A percentile compares a stretch with the other conserved stretches of the same genome.
Conservation (phyloP, 2,888 invertebrate species). For the Diplazon laetatorius region DNA sequence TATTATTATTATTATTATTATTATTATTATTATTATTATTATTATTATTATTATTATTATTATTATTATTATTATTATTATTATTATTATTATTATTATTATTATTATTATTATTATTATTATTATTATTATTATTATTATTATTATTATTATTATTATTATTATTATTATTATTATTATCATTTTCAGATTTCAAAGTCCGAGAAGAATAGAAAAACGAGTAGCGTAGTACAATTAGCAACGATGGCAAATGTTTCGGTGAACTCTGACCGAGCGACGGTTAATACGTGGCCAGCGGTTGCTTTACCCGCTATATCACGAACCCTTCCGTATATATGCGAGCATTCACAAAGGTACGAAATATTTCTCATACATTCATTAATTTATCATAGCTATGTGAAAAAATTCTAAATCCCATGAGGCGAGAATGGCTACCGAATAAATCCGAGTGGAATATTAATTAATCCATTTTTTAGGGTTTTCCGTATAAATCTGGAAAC, state of each 20-base stretch:
- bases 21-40: no score
- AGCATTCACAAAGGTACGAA: conserved; percentile 72
- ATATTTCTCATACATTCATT: neutral
- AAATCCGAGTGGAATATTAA: no score
- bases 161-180: neutral
- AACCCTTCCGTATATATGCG: conserved; percentile 78
- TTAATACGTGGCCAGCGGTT: conserved; percentile 86
- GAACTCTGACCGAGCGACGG: conserved; percentile 76
- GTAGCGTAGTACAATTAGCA: conserved; percentile 60
- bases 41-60: no score
- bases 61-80: no score
- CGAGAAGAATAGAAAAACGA: conserved; percentile 67
- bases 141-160: neutral
- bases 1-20: no score
- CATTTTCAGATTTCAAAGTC: conserved; percentile 71
- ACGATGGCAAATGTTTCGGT: conserved; percentile 39
- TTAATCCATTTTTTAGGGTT: neutral
- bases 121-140: no score
- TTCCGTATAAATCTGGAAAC: no score
- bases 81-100: no score
- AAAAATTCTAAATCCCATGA: neutral
- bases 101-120: no score
- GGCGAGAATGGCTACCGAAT: no score
- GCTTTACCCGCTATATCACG: conserved; percentile 83
- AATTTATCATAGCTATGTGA: no score